These are phyloP conservation scores for Sipha flava DNA, from an alignment of 1,140 invertebrate genomes.

Conservation along the genomic window DNA sequence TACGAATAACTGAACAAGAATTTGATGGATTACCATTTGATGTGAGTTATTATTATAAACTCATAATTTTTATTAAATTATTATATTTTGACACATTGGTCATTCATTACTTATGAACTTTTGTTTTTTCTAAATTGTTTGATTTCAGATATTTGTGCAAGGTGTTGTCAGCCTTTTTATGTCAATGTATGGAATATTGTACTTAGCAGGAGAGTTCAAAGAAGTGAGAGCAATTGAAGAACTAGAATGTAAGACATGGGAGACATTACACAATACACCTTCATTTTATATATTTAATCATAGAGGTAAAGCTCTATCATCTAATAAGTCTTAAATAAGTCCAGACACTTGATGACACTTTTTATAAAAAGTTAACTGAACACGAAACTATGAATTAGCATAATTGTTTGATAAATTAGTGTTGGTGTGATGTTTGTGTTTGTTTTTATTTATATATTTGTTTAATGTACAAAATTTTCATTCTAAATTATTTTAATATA, in stretches of 20 bases:
- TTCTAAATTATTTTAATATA: too few species aligned
- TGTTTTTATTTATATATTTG: too few species aligned
- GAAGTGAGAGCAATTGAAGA: constrained; percentile 86
- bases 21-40: constrained; percentile 49
- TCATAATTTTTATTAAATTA: not conserved
- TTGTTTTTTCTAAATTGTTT: too few species aligned
- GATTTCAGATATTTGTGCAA: constrained; percentile 75
- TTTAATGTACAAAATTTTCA: too few species aligned
- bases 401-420: too few species aligned
- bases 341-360: too few species aligned
- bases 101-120: not conserved
- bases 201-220: constrained; percentile 80
- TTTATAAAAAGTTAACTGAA: too few species aligned
- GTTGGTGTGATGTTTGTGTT: too few species aligned
- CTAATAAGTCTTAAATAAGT: constrained; percentile 38
- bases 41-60: constrained; percentile 42
- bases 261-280: constrained; percentile 74
- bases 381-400: too few species aligned
- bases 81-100: not conserved
- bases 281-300: constrained; percentile 89
- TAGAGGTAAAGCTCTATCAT: constrained; percentile 61
- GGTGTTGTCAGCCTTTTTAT: constrained; percentile 72
- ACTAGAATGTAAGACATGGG: constrained; percentile 81
- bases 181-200: constrained; percentile 80
- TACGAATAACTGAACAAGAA: constrained; percentile 50